Evolutionary conservation across 2,888 invertebrate genomes (phyloP).

Genomic region (Stenodera caucasica): DNA sequence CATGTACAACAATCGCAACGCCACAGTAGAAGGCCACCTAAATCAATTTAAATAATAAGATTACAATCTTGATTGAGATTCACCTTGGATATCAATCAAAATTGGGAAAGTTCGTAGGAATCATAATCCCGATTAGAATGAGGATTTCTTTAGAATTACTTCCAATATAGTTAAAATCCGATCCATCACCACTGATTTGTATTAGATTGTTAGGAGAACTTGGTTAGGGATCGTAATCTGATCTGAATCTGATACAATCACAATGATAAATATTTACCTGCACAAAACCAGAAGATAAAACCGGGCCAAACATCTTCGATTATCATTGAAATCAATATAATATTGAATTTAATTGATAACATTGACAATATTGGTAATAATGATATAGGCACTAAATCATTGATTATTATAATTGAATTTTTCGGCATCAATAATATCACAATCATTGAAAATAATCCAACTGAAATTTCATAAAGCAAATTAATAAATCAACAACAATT

Average conservation of each 20-base stretch:
- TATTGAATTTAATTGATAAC: conserved; percentile 57
- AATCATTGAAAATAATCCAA: conserved; percentile 58
- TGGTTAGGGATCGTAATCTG: too few species aligned
- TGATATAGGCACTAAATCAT: conserved; percentile 42
- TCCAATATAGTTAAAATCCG: too few species aligned
- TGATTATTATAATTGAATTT: conserved; percentile 49
- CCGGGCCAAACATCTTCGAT: conserved; percentile 65
- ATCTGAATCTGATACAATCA: too few species aligned
- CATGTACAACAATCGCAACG: conserved; percentile 53
- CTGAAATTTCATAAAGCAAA: conserved; percentile 50
- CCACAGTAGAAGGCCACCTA: conserved; percentile 51
- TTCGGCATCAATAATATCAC: conserved; percentile 62
- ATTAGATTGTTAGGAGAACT: too few species aligned
- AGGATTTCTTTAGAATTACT: too few species aligned
- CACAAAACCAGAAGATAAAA: conserved; percentile 62
- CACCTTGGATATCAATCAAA: too few species aligned
- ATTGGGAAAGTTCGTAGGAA: too few species aligned
- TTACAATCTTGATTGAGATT: too few species aligned
- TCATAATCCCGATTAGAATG: neutral
- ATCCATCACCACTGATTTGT: too few species aligned
- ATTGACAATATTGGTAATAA: conserved; percentile 55
- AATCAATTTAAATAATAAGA: conserved; percentile 8
- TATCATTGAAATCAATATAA: conserved; percentile 60
- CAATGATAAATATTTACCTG: too few species aligned
- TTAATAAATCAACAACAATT: too few species aligned